Percentiles rank a stretch among this genome's conserved stretches.
These are phyloP conservation scores for Trachythela sp. DNA, from an alignment of 64 coral and sea anemone genomes.

Conservation along the genomic window DNA sequence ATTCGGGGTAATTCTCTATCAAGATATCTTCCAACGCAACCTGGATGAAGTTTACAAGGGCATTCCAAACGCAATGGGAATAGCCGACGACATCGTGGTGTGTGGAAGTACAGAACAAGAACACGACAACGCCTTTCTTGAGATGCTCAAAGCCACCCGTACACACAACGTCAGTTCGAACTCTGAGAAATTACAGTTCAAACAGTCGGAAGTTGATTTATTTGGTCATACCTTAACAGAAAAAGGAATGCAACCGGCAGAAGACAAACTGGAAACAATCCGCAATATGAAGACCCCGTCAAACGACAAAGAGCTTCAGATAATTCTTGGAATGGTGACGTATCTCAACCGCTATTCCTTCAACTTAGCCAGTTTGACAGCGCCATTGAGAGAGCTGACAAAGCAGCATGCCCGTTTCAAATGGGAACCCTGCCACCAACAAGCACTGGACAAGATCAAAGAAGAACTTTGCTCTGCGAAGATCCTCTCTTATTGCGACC, in stretches of 20 bases:
- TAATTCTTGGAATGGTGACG: constrained; percentile 51
- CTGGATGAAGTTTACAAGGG: background rate
- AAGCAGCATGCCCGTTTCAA: constrained; percentile 55
- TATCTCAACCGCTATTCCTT: constrained; percentile 52
- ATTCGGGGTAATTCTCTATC: background rate
- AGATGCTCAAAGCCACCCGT: constrained; percentile 39
- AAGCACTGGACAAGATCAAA: constrained; percentile 32
- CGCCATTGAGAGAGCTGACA: constrained; percentile 42
- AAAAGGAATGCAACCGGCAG: constrained; percentile 35
- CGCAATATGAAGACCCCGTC: background rate
- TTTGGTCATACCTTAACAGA: constrained; percentile 47
- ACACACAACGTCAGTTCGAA: constrained; percentile 32
- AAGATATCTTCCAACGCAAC: background rate
- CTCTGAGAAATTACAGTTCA: constrained; percentile 56
- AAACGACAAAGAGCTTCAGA: constrained; percentile 32
- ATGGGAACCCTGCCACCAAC: constrained; percentile 39
- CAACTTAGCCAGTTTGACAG: constrained; percentile 46
- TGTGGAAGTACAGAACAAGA: background rate
- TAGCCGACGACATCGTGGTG: background rate
- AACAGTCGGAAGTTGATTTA: constrained; percentile 40
- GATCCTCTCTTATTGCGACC: constrained; percentile 40
- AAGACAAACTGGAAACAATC: constrained; percentile 45
- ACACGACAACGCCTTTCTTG: constrained; percentile 25
- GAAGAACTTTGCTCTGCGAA: constrained; percentile 14
- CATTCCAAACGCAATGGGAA: background rate